Conservation (phyloP, 2,888 invertebrate genomes). For the Andrena chrysosceles region DNA sequence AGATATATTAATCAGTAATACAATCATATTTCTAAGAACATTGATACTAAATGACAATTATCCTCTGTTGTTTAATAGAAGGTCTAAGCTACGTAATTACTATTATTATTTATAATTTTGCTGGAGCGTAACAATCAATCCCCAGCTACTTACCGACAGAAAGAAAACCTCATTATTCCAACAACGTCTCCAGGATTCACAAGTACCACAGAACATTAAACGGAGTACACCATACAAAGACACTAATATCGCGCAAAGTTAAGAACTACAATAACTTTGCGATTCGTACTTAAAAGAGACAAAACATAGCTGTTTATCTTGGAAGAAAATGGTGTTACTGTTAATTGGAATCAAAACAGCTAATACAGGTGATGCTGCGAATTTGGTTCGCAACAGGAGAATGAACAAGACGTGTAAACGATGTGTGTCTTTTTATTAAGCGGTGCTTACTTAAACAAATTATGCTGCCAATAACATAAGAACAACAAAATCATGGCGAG, state of each 20-base stretch:
- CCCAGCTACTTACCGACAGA: conserved; percentile 71
- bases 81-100: conserved; percentile 11
- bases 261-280: conserved; percentile 62
- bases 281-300: conserved; percentile 37
- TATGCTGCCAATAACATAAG: conserved; percentile 43
- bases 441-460: conserved; percentile 56
- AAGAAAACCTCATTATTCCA: conserved; percentile 45
- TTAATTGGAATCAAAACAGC: conserved; percentile 31
- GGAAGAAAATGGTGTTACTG: conserved; percentile 43
- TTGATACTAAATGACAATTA: conserved; percentile 8
- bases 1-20: conserved; percentile 13
- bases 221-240: conserved; percentile 37
- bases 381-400: conserved; percentile 29
- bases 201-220: conserved; percentile 65
- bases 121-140: conserved; percentile 55
- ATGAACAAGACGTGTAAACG: conserved; percentile 44
- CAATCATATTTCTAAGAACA: conserved; percentile 29
- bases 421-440: conserved; percentile 57
- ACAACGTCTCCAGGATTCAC: conserved; percentile 57
- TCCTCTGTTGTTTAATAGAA: conserved; percentile 14
- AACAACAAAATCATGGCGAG: conserved; percentile 36
- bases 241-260: conserved; percentile 59
- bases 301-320: conserved; percentile 35
- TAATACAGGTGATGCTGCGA: conserved; percentile 10
- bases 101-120: conserved; percentile 39